Conservation (phyloP, 2,888 invertebrate species). For the Hybos culiciformis region DNA sequence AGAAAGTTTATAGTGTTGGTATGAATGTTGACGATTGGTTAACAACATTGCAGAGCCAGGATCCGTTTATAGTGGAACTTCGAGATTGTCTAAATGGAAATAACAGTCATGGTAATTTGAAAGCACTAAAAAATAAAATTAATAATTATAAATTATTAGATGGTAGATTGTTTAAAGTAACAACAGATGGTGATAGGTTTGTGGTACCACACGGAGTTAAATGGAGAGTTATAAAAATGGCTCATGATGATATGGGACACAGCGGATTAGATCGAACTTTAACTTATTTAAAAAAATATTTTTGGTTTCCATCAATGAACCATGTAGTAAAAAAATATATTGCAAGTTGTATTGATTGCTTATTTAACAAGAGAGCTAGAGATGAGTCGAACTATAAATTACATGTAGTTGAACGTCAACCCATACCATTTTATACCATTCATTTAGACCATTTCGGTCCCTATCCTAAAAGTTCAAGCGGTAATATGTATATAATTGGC, state of each 20-base stretch:
- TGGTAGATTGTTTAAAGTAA: constrained; percentile 3
- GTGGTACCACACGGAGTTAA: constrained; percentile 9
- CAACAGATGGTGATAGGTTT: constrained; percentile 2
- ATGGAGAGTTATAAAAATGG: constrained; percentile 8
- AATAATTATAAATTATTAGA: constrained; percentile 11
- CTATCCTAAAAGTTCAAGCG: constrained; percentile 8
- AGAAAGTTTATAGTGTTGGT: constrained; percentile 3
- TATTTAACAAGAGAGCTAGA: constrained; percentile 22
- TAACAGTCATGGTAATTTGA: neutral
- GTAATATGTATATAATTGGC: constrained; percentile 10
- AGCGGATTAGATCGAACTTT: constrained; percentile 7
- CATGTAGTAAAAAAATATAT: constrained; percentile 20
- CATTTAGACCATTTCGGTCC: constrained; percentile 13
- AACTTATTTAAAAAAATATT: constrained; percentile 15
- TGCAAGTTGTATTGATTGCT: constrained; percentile 26
- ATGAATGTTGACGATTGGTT: constrained; percentile 11
- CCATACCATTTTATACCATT: no score
- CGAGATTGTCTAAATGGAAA: no score
- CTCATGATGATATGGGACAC: constrained; percentile 11
- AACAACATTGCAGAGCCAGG: constrained; percentile 11
- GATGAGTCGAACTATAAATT: constrained; percentile 14
- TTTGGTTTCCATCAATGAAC: constrained; percentile 24
- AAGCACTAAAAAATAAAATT: constrained; percentile 5
- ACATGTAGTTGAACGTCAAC: no score
- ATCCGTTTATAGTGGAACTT: constrained; percentile 6